A percentile compares a stretch with the other conserved stretches of the same genome.
Evolutionary conservation across 2,888 invertebrate species (phyloP).

Genomic region (Clitarchus hookeri): DNA sequence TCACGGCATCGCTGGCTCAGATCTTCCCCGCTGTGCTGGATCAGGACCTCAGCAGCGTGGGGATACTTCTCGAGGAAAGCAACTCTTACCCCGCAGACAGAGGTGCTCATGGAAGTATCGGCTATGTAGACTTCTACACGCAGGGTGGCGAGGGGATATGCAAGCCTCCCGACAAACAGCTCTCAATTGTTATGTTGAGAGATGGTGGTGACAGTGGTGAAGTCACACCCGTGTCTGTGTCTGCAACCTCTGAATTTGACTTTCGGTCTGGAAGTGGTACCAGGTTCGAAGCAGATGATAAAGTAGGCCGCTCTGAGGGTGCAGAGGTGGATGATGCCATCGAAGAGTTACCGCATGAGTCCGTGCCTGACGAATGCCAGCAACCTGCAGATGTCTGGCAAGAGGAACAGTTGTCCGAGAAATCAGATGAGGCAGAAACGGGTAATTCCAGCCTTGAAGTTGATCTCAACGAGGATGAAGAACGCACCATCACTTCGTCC

Average conservation of each 20-base stretch:
- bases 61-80: conserved; percentile 37
- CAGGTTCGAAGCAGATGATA: conserved; percentile 15
- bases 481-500: conserved; percentile 39
- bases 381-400: neutral
- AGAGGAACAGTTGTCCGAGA: neutral
- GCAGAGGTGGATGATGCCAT: conserved; percentile 25
- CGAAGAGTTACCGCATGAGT: neutral
- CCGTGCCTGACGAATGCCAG: conserved; percentile 23
- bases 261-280: conserved; percentile 49
- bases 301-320: neutral
- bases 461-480: conserved; percentile 37
- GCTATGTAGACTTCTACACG: neutral
- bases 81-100: neutral
- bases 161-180: neutral
- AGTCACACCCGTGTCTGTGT: conserved; percentile 69
- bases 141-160: neutral
- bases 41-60: conserved; percentile 37
- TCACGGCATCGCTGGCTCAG: conserved; percentile 38
- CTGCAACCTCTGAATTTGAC: conserved; percentile 62
- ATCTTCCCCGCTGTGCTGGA: conserved; percentile 38
- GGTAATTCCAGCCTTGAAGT: conserved; percentile 23
- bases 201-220: conserved; percentile 59
- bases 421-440: conserved; percentile 23
- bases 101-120: neutral
- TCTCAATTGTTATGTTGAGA: neutral